Percentiles rank a stretch among this genome's conserved stretches.
These are phyloP conservation scores for Pogonomyrmex barbatus DNA, from an alignment of 1,140 invertebrate genomes.

Conservation along the genomic window DNA sequence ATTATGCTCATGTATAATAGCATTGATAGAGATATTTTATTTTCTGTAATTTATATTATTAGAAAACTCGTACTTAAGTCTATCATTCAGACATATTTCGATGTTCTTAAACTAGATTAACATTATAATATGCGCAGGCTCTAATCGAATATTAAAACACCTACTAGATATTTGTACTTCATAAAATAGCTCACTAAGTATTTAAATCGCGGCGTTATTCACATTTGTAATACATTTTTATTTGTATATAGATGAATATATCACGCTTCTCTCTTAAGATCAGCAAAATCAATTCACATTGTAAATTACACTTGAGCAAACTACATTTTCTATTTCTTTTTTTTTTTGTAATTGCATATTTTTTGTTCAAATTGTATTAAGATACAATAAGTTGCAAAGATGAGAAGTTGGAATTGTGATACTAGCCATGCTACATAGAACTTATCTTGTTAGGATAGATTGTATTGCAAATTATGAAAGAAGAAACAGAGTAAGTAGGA, in stretches of 20 bases:
- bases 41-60: slow-evolving; percentile 61
- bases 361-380: slow-evolving; percentile 16
- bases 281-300: slow-evolving; percentile 25
- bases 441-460: slow-evolving; percentile 66
- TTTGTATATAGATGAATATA: slow-evolving; percentile 32
- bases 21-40: slow-evolving; percentile 4
- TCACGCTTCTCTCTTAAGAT: slow-evolving; percentile 8
- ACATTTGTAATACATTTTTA: slow-evolving; percentile 1
- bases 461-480: slow-evolving; percentile 25
- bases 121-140: slow-evolving; percentile 3
- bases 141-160: slow-evolving; percentile 7
- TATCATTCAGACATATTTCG: slow-evolving; percentile 21
- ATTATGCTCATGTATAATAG: slow-evolving; percentile 50
- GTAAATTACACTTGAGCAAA: slow-evolving; percentile 16
- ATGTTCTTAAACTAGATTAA: slow-evolving; percentile 28
- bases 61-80: slow-evolving; percentile 27
- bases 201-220: slow-evolving; percentile 17
- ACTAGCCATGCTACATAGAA: slow-evolving; percentile 81
- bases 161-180: neutral
- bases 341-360: neutral
- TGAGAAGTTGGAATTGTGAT: slow-evolving; percentile 81
- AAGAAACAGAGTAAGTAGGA: neutral
- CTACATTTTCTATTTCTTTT: slow-evolving; percentile 13
- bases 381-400: slow-evolving; percentile 25
- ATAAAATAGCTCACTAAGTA: slow-evolving; percentile 8